phyloP scores from a whole-genome alignment of 2,888 invertebrate species.

The Asteroscopus sphinx region DNA sequence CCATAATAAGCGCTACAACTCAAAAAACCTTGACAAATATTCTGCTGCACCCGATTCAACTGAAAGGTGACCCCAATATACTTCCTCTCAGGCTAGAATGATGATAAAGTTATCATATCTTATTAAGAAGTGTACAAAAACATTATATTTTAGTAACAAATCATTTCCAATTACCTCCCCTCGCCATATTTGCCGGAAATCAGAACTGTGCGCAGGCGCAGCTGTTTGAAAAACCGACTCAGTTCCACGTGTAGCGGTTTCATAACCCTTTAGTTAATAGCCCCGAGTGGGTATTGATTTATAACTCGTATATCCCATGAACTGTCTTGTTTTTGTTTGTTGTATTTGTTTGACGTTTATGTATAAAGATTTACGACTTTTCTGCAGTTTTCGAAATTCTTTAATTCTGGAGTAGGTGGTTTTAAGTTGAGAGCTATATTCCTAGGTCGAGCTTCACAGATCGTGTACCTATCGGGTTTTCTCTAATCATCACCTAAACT shows the following conservation, averaged over 20 bases:
- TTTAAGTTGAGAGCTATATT: neutral
- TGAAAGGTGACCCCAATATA: too few relatives aligned
- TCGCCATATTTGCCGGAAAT: conserved; percentile 6
- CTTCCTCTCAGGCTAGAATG: neutral
- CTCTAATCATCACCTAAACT: too few relatives aligned
- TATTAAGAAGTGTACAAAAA: neutral
- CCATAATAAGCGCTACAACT: too few relatives aligned
- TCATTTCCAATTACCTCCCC: neutral
- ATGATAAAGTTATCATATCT: neutral
- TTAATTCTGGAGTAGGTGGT: neutral
- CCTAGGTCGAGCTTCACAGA: too few relatives aligned
- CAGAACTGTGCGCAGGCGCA: conserved; percentile 26
- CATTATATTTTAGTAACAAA: neutral
- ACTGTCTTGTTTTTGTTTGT: conserved; percentile 45
- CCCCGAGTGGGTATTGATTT: conserved; percentile 66
- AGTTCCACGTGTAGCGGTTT: conserved; percentile 53
- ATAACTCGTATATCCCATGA: conserved; percentile 63
- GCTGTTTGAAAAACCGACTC: conserved; percentile 32
- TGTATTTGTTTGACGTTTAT: conserved; percentile 35
- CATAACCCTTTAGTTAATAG: conserved; percentile 44
- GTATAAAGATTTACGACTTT: conserved; percentile 27
- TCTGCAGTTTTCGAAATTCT: neutral
- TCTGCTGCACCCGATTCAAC: too few relatives aligned
- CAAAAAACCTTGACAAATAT: too few relatives aligned
- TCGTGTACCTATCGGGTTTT: too few relatives aligned